phyloP scores from a whole-genome alignment of 2,888 invertebrate species.

The Thalpophila matura region DNA sequence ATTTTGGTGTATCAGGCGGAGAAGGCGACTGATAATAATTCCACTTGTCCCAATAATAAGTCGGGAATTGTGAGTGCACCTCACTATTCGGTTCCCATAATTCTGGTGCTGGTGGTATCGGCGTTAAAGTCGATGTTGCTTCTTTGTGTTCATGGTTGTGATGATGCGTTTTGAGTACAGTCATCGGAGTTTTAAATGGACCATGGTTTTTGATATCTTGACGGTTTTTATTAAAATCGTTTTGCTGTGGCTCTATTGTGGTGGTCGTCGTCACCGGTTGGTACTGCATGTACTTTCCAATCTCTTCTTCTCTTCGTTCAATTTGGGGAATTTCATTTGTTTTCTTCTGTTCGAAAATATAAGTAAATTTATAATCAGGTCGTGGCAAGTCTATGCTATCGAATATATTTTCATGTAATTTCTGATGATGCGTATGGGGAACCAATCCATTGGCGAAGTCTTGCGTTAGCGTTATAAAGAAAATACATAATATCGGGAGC shows the following conservation, averaged over 20 bases:
- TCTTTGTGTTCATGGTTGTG: background rate
- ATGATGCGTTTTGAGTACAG: background rate
- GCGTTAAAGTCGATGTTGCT: constrained; percentile 14
- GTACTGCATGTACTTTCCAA: constrained; percentile 68
- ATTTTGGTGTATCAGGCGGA: constrained; percentile 56
- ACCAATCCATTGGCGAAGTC: constrained; percentile 54
- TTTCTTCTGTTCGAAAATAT: constrained; percentile 70
- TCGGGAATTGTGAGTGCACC: constrained; percentile 4
- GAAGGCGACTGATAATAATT: constrained; percentile 41
- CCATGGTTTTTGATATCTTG: background rate
- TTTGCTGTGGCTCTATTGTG: constrained; percentile 44
- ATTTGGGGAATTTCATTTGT: constrained; percentile 69
- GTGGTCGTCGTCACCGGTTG: constrained; percentile 61
- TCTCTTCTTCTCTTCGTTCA: constrained; percentile 71
- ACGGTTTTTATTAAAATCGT: background rate
- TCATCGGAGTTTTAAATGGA: background rate
- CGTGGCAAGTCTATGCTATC: constrained; percentile 54
- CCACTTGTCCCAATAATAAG: constrained; percentile 15
- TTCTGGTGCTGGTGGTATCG: constrained; percentile 12
- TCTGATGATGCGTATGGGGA: constrained; percentile 29
- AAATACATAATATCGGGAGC: constrained; percentile 58
- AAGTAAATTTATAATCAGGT: constrained; percentile 67
- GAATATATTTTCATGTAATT: constrained; percentile 11
- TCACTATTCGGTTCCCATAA: background rate
- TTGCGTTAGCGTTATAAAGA: constrained; percentile 60